These are phyloP conservation scores for Alca torda DNA, from an alignment of 2,797 vertebrate species.

Conservation along the genomic window DNA sequence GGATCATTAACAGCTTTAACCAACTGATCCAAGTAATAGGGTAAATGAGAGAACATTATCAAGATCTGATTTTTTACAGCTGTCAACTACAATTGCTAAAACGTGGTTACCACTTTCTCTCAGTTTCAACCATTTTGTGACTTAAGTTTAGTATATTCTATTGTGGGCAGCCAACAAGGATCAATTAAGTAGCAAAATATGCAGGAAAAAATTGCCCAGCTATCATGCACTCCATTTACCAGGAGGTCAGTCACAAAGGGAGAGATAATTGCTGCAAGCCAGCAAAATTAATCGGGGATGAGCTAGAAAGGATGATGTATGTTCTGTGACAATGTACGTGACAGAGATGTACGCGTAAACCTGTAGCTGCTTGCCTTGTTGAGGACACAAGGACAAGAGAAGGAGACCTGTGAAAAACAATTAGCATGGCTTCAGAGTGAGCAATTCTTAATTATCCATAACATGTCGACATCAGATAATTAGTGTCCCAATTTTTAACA, in stretches of 20 bases:
- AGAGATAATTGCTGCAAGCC: constrained; percentile 78
- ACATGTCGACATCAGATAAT: constrained; percentile 84
- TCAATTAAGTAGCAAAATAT: constrained; percentile 58
- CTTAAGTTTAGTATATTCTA: constrained; percentile 40
- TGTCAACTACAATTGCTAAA: constrained; percentile 53
- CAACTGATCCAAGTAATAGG: constrained; percentile 78
- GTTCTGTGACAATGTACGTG: constrained; percentile 77
- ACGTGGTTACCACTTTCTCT: constrained; percentile 15
- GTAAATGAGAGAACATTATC: constrained; percentile 72
- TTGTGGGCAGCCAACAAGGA: constrained; percentile 41
- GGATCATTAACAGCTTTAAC: constrained; percentile 81
- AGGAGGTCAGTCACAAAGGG: constrained; percentile 72
- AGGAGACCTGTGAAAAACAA: constrained; percentile 77
- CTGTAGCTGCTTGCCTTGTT: constrained; percentile 71
- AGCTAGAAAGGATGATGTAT: constrained; percentile 80
- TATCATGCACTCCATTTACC: constrained; percentile 70
- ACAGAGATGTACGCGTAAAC: constrained; percentile 78
- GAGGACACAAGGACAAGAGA: constrained; percentile 76
- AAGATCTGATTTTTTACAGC: constrained; percentile 72
- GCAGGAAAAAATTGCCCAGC: constrained; percentile 28
- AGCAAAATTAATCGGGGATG: constrained; percentile 76
- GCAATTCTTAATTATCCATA: constrained; percentile 82
- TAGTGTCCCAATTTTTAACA: constrained; percentile 80
- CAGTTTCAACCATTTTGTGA: constrained; percentile 48
- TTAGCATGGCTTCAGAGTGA: constrained; percentile 75